Percentiles rank a stretch among this genome's conserved stretches.
These are phyloP conservation scores for Caradrina clavipalpis DNA, from an alignment of 2,888 invertebrate species.

Conservation along the genomic window DNA sequence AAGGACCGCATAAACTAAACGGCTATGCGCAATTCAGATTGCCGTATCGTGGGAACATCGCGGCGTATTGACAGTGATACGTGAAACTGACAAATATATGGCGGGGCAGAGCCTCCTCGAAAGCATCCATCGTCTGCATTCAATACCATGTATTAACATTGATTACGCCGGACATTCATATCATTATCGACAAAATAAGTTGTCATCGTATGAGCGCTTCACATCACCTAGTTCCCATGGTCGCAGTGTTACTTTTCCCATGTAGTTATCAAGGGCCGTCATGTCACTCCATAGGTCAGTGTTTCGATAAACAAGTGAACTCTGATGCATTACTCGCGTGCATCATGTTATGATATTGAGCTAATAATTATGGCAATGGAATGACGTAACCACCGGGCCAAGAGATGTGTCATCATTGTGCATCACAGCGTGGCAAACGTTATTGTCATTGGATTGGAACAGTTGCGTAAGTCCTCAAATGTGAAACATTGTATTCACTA, in stretches of 20 bases:
- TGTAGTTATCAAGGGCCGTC: conserved; percentile 78
- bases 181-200: conserved; percentile 65
- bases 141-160: conserved; percentile 61
- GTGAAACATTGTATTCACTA: conserved; percentile 35
- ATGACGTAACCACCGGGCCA: conserved; percentile 59
- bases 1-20: conserved; percentile 69
- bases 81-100: conserved; percentile 73
- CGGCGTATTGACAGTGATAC: conserved; percentile 74
- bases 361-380: conserved; percentile 55
- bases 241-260: conserved; percentile 77
- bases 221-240: conserved; percentile 81
- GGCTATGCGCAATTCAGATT: conserved; percentile 72
- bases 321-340: conserved; percentile 64
- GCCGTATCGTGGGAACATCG: conserved; percentile 74
- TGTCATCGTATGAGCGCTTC: conserved; percentile 65
- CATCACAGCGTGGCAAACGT: conserved; percentile 35
- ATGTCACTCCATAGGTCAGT: conserved; percentile 78
- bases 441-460: conserved; percentile 29
- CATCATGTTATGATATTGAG: conserved; percentile 57
- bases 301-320: conserved; percentile 78
- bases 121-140: conserved; percentile 61
- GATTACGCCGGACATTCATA: conserved; percentile 68
- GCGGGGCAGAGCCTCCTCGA: conserved; percentile 64
- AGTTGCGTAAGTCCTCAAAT: conserved; percentile 53
- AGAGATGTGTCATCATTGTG: conserved; percentile 54